Evolutionary conservation across 2,888 invertebrate species (phyloP).

Genomic region (Syrphus vitripennis): DNA sequence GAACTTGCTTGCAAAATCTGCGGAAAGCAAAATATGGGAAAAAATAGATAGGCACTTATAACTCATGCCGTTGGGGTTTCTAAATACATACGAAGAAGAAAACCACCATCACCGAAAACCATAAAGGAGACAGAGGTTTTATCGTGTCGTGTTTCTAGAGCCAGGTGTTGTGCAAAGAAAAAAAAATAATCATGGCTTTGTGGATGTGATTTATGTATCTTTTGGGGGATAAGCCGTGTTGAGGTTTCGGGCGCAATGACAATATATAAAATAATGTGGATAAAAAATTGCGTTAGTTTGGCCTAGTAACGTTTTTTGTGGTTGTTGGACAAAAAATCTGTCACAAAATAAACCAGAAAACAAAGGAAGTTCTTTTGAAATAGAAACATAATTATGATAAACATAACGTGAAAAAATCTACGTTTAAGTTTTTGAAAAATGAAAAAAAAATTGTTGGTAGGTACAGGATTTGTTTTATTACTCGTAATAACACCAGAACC

Average conservation of each 20-base stretch:
- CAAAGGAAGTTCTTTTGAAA: background rate
- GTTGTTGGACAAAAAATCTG: background rate
- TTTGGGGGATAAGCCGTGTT: background rate
- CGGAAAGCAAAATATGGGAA: background rate
- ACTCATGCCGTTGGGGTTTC: background rate
- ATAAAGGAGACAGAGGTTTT: background rate
- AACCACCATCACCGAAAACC: background rate
- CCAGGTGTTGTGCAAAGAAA: slow-evolving; percentile 25
- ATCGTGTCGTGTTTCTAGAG: background rate
- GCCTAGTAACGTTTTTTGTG: slow-evolving; percentile 3
- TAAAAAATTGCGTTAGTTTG: slow-evolving; percentile 23
- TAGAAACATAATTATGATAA: too few relatives aligned
- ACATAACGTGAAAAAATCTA: too few relatives aligned
- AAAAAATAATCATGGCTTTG: background rate
- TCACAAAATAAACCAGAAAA: background rate
- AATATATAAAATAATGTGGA: background rate
- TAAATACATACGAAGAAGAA: background rate
- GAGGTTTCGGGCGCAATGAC: slow-evolving; percentile 12
- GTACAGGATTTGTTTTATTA: too few relatives aligned
- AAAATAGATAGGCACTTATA: background rate
- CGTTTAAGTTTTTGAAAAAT: too few relatives aligned
- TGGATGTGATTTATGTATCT: slow-evolving; percentile 17
- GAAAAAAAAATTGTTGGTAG: too few relatives aligned
- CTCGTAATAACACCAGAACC: too few relatives aligned
- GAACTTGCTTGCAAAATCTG: slow-evolving; percentile 35